These are phyloP conservation scores for Megalurothrips usitatus DNA, from an alignment of 2,888 invertebrate species.

Conservation along the genomic window DNA sequence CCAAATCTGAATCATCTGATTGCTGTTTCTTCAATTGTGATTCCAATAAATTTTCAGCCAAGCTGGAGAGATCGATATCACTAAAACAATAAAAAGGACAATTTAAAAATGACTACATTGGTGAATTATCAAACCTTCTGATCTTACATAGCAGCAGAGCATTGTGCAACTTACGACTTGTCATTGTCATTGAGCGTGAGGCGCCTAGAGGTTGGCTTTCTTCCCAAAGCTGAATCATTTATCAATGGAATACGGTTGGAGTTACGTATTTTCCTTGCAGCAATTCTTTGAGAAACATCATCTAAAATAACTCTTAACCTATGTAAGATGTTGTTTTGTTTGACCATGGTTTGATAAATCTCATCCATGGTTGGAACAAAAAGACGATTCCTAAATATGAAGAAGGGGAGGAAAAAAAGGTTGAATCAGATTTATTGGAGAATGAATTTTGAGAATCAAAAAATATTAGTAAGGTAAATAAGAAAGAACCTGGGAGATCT, in stretches of 20 bases:
- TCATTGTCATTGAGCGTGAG: not conserved
- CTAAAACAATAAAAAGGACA: constrained; percentile 36
- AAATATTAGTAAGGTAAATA: not conserved
- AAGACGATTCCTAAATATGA: constrained; percentile 45
- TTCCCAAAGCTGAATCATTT: not conserved
- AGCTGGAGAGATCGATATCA: constrained; percentile 39
- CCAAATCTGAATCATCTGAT: constrained; percentile 30
- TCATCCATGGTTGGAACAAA: constrained; percentile 68
- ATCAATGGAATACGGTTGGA: constrained; percentile 22
- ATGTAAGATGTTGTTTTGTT: constrained; percentile 63
- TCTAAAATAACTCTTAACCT: constrained; percentile 49
- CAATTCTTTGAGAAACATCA: constrained; percentile 33
- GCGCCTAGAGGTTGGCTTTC: not conserved
- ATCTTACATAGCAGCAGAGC: not conserved
- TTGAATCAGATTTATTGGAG: not conserved
- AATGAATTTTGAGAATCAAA: too few species aligned
- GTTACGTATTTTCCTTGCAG: not conserved
- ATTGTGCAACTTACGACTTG: not conserved
- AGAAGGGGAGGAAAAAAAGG: not conserved
- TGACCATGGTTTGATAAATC: constrained; percentile 72
- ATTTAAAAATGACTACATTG: not conserved
- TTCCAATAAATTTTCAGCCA: constrained; percentile 40
- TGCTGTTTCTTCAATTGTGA: constrained; percentile 35
- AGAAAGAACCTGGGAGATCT: not conserved
- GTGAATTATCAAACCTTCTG: not conserved